Base-by-base conservation (phyloP, 2,797 vertebrate species). In the Mastacembelus armatus region DNA sequence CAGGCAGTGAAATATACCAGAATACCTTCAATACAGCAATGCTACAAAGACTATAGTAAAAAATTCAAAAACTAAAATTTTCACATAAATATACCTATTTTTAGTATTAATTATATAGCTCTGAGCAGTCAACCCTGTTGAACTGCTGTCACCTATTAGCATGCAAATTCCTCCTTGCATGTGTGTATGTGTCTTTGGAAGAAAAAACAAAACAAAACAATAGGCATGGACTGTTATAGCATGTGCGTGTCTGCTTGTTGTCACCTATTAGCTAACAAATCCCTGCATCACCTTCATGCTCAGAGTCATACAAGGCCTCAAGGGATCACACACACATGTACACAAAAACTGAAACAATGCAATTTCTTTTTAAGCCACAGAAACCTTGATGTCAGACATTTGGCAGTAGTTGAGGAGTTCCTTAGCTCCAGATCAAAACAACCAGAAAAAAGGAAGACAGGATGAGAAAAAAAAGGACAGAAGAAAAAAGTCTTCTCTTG, bases 241-340 rank as follows among this genome's bases (percentile, higher is more conserved):
- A 45, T 51, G 42, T 32, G 48, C 29, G 70, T 15, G 51, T 18
- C 48, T 65, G 71, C 62, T 56, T 66, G 63, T 80, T 83, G 85
- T 88, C 80, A 75, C 56, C 74, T 79, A 81, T 76, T 86, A 80
- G 77, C 82, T 82, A 78, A 85, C 79, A 84, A 84, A 86, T 84
- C 80, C 85, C 66, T 70, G 74, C 75, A 74, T 62, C 64, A 81
- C 68, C 64, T 85, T 64, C 71, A 51, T 35, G 61, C 63, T 72
- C 52, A 58, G 61, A 78, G 67, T 74, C 56, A 71, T 26, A 59
- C 40, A 14, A 47, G 75, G 76, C 78, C 71, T 86, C 79, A 85
- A 77, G 61, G 48, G 50, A 75, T 78, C 63, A 33, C 50, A 62
- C 61, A 30, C 70, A 29, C 16, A 42, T 32, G 24, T 29, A 47